Conservation (phyloP, 2,113 vertebrate species). For the Pseudorectes ferrugineus region DNA sequence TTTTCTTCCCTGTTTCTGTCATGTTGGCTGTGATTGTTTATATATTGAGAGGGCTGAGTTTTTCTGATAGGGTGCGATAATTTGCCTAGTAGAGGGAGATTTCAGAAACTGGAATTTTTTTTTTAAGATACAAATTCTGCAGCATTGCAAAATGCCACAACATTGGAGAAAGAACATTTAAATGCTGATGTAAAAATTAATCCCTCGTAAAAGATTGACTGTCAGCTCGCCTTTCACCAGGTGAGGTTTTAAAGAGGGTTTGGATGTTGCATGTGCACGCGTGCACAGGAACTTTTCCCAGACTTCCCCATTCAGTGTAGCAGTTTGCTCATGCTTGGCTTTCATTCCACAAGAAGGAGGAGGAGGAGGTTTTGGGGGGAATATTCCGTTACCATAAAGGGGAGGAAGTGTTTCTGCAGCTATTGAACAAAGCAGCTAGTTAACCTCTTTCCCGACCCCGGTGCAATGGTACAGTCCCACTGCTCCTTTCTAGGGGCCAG, state of each 20-base stretch:
- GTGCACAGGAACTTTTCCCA: background rate
- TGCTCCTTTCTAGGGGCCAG: conserved; percentile 25
- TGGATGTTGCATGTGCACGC: background rate
- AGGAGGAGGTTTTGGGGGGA: background rate
- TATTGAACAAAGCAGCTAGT: conserved; percentile 6
- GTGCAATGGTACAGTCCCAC: conserved; percentile 17
- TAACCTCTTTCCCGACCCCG: background rate
- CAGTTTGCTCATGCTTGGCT: conserved; percentile 14
- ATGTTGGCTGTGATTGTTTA: background rate
- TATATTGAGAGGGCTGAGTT: background rate
- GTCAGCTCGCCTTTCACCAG: background rate
- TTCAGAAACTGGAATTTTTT: background rate
- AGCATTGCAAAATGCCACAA: background rate
- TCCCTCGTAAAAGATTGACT: background rate
- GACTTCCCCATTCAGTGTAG: conserved; percentile 10
- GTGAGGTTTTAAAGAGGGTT: background rate
- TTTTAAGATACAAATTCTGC: background rate
- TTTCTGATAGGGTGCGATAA: background rate
- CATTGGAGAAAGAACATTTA: background rate
- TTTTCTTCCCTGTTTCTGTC: background rate
- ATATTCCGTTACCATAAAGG: conserved; percentile 39
- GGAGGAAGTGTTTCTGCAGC: conserved; percentile 34
- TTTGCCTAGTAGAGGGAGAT: background rate
- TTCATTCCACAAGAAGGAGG: background rate
- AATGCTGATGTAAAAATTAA: background rate